These are phyloP conservation scores for Thryonomys swinderianus DNA, from an alignment of 2,113 vertebrate species.

Conservation along the genomic window DNA sequence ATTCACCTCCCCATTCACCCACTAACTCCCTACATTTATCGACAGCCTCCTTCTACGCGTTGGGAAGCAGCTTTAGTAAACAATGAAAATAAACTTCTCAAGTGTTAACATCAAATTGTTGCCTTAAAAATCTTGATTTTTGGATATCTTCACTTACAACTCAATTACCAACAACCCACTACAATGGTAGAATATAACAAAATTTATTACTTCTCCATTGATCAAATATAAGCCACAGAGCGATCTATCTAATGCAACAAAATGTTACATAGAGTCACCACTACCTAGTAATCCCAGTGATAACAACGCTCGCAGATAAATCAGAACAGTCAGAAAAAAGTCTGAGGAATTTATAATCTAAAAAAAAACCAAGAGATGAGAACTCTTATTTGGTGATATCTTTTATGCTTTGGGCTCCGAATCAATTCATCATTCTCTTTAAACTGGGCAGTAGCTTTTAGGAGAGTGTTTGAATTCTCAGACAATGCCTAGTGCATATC, in stretches of 20 bases:
- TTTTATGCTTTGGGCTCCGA: neutral
- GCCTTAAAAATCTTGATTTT: slow-evolving; percentile 2
- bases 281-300: neutral
- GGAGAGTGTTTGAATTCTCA: neutral
- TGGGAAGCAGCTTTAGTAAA: neutral
- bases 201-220: neutral
- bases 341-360: neutral
- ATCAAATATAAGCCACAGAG: neutral
- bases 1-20: neutral
- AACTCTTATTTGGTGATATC: neutral
- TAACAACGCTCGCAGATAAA: neutral
- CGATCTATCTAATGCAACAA: neutral
- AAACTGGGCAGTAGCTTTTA: neutral
- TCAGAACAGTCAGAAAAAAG: neutral
- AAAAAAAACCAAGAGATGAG: neutral
- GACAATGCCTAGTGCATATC: neutral
- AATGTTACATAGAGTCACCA: neutral
- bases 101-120: neutral
- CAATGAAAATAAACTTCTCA: neutral
- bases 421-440: neutral
- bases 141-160: neutral
- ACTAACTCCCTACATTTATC: neutral
- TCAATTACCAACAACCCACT: neutral
- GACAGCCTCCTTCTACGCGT: neutral
- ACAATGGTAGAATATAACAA: neutral